Base-by-base conservation (phyloP, 2,113 vertebrate species). In the Vulpes vulpes region DNA sequence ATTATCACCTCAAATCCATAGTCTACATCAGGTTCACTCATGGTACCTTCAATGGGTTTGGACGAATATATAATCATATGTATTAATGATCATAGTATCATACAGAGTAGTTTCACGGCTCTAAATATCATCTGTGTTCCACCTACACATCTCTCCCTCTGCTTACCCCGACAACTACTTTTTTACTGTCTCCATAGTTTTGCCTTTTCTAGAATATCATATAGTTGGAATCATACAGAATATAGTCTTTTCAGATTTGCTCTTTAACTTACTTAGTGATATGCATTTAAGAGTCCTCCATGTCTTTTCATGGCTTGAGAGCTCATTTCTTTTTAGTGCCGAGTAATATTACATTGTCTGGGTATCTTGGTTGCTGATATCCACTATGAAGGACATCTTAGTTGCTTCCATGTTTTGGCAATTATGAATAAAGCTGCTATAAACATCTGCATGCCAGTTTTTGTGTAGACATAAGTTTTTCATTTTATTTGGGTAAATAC, bases 381-480 rank as follows among this genome's bases (percentile, higher is more conserved):
- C 23, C 35, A 71, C 20, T 43, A 35, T 83, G 23, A 51, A 85
- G 49, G 22, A 11, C 11, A n/a, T 76, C 19, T 93, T 94, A n/a
- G n/a, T 35, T 93, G 43, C 30, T n/a, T 96, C 71, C 32, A 35
- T 53, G 14, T 91, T 88, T 91, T 95, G 90, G 11, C 64, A 96
- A 80, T 84, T 88, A 38, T 59, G 51, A 88, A 80, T 55, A 91
- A 73, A 87, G 20, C 76, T 80, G 5, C 81, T 81, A 17, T 71
- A 87, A 90, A 90, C 8, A 79, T 64, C 59, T 53, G 35, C 16
- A n/a, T 92, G 32, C 7, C 23, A 6, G 57, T 51, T 87, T 92
- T 80, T 95, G 67, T 92, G 23, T 91, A 30, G 69, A 74, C n/a
- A 14, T 86, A 43, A 85, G 10, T 65, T 85, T 85, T 96, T 97